Base-by-base conservation (phyloP, 2,888 invertebrate genomes). In the Gastrophysa polygoni region DNA sequence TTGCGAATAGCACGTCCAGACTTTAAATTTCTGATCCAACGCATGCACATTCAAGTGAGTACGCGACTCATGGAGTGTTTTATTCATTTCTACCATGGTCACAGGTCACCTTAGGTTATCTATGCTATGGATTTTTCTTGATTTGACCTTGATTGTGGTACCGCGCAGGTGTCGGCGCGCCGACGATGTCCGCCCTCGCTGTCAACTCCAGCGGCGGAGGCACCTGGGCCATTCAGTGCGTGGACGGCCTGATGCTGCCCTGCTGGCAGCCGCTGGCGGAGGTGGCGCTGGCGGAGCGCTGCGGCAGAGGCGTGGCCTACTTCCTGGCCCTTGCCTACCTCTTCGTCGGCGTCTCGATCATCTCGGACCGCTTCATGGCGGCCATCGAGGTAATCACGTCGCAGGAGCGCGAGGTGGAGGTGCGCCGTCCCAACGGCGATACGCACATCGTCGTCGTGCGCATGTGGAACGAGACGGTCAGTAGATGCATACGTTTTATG, bases 291-390 rank as follows among this genome's bases (percentile, higher is more conserved):
- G 86, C 89, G 58, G 95, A 96, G 77, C 87, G 92, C 68, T 85
- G 93, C 67, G 85, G 94, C 63, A 89, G 99, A 28, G 98, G 98
- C 46, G 76, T 91, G 67, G 89, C 95, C 65, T 99, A 99, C 84
- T 96, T 98, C 83, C 72, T 94, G 54, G 83, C 88, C 49, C 88
- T 99, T 82, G 84, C 93, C 75, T 99, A 98, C 82, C 88, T 98
- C 80, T 99, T 99, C 85, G 93, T 99, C 78, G 99, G 99, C 59
- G 98, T 99, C 48, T 98, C 98, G 72, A 98, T 99, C 81, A 93
- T 98, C 70, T 97, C 98, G 71, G 99, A 99, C 81, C 90, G 98
- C 63, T 99, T 99, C 84, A 99, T 99, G 99, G 96, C 96, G 44
- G 93, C 98, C 75, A 99, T 99, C 80, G 99, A 99, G 86, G 77